Evolutionary conservation across 2,797 vertebrate species (phyloP).

Genomic region (Gallinago stenura): DNA sequence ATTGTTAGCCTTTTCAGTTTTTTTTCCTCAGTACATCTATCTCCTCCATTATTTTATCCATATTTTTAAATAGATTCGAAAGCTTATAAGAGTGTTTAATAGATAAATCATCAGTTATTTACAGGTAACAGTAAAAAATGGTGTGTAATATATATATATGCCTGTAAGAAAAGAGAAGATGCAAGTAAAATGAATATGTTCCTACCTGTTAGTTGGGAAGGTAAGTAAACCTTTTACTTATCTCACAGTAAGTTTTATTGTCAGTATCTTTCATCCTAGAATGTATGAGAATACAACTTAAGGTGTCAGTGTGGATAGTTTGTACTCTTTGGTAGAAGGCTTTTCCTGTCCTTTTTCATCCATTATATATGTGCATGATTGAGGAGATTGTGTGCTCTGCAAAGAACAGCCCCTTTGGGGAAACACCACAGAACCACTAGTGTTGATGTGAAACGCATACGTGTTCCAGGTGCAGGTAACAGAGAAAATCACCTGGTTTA

Average conservation of each 20-base stretch:
- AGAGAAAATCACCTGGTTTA: not conserved
- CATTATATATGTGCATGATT: not conserved
- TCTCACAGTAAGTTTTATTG: not conserved
- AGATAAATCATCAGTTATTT: not conserved
- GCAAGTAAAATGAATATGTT: not conserved
- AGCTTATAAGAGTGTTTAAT: not conserved
- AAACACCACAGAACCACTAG: not conserved
- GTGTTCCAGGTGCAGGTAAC: not conserved
- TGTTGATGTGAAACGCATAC: accelerated
- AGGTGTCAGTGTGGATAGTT: not conserved
- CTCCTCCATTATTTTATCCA: not conserved
- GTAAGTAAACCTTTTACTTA: not conserved
- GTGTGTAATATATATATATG: not conserved
- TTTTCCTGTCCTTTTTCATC: not conserved
- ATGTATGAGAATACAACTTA: not conserved
- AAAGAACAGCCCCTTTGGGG: not conserved
- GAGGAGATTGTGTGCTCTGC: not conserved
- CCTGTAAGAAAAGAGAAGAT: not conserved
- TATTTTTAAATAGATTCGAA: not conserved
- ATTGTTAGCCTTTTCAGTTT: not conserved
- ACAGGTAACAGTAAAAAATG: not conserved
- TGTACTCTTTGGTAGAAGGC: not conserved
- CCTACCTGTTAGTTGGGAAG: not conserved
- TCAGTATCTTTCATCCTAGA: accelerated
- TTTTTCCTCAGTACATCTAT: not conserved